Evolutionary conservation across 1,140 invertebrate species (phyloP).

Genomic region (Panonychus citri): DNA sequence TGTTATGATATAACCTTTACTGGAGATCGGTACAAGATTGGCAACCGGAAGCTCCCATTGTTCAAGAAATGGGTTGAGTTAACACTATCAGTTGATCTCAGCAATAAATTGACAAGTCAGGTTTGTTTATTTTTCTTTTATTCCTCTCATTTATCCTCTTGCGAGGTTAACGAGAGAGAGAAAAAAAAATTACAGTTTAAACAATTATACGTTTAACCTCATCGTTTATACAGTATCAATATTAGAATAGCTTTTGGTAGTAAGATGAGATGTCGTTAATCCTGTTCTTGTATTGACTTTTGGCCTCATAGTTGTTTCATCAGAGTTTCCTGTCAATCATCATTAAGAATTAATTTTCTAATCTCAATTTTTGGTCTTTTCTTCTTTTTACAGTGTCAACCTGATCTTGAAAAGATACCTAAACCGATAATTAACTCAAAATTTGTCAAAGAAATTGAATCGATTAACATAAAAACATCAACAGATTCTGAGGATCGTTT

Average conservation of each 20-base stretch:
- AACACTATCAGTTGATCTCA: constrained; percentile 39
- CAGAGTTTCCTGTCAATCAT: background rate
- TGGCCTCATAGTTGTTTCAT: no score
- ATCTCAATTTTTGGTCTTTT: background rate
- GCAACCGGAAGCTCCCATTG: constrained; percentile 44
- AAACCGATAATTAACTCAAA: constrained; percentile 25
- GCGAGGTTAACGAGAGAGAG: no score
- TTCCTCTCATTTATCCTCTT: no score
- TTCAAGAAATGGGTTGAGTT: constrained; percentile 55
- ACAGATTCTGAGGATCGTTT: constrained; percentile 55
- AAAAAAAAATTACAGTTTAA: no score
- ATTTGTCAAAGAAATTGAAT: constrained; percentile 35
- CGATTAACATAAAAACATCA: constrained; percentile 42
- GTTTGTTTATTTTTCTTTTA: background rate
- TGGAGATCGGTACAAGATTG: constrained; percentile 60
- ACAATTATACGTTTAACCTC: no score
- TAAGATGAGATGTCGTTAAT: no score
- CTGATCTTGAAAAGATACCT: constrained; percentile 23
- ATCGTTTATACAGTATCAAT: no score
- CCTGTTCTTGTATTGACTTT: no score
- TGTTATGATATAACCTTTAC: constrained; percentile 39
- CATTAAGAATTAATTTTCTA: no score
- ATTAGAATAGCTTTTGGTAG: no score
- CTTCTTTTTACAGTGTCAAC: constrained; percentile 17
- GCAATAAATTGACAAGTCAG: background rate